phyloP scores from a whole-genome alignment of 2,797 vertebrate genomes.

The Chanos chanos region DNA sequence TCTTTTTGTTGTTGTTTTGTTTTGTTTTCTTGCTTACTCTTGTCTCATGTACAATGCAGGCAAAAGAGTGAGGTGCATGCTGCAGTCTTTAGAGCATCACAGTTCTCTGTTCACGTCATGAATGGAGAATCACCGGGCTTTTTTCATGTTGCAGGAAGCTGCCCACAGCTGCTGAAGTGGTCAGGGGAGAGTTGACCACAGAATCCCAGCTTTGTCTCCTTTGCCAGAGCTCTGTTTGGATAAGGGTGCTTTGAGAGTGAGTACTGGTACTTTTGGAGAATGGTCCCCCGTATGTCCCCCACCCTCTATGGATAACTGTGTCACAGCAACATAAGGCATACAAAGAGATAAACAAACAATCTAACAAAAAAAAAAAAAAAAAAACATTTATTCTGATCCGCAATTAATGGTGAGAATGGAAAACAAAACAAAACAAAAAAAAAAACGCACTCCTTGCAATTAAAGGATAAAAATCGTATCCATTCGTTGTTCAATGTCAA shows the following conservation, averaged over 20 bases:
- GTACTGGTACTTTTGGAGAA: conserved; percentile 60
- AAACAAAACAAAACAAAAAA: too few relatives aligned
- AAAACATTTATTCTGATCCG: too few relatives aligned
- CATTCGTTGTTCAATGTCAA: too few relatives aligned
- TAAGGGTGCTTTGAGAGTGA: conserved; percentile 61
- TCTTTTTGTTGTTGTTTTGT: too few relatives aligned
- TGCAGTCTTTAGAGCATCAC: too few relatives aligned
- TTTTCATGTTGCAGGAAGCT: conserved; percentile 62
- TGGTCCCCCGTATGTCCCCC: neutral
- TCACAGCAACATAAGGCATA: conserved; percentile 14
- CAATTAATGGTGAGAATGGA: too few relatives aligned
- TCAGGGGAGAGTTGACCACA: conserved; percentile 45
- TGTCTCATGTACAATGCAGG: too few relatives aligned
- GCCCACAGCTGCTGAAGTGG: conserved; percentile 48
- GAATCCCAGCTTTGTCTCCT: conserved; percentile 70
- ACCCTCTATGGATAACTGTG: neutral
- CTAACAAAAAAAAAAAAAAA: too few relatives aligned
- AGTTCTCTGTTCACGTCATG: neutral
- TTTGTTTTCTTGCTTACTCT: too few relatives aligned
- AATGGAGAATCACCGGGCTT: conserved; percentile 22
- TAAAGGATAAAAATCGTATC: too few relatives aligned
- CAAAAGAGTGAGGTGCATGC: too few relatives aligned
- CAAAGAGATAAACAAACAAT: conserved; percentile 6
- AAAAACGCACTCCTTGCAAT: too few relatives aligned
- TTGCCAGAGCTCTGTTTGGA: conserved; percentile 66